phyloP scores from a whole-genome alignment of 2,113 vertebrate species.

The Cichladusa arquata region DNA sequence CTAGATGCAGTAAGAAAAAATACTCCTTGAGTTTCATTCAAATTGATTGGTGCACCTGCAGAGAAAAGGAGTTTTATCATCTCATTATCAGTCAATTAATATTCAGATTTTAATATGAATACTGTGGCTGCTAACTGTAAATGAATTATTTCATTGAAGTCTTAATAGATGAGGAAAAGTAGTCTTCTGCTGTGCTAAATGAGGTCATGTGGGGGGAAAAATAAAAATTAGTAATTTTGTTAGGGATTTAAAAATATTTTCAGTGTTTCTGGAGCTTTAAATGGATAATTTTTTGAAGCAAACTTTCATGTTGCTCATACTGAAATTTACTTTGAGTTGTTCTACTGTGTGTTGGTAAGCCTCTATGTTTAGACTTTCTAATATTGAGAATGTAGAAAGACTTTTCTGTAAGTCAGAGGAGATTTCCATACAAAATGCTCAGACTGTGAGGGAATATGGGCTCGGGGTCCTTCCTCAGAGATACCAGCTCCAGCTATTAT shows the following conservation, averaged over 20 bases:
- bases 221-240: not conserved
- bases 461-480: not conserved
- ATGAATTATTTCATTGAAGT: conserved; percentile 86
- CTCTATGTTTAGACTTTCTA: not conserved
- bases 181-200: conserved; percentile 78
- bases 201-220: conserved; percentile 61
- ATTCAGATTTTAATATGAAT: conserved; percentile 88
- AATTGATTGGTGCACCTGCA: conserved; percentile 89
- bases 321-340: not conserved
- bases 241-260: not conserved
- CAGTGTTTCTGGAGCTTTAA: not conserved
- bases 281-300: not conserved
- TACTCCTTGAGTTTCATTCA: conserved; percentile 75
- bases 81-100: conserved; percentile 96
- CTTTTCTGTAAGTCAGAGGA: not conserved
- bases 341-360: not conserved
- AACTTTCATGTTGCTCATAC: not conserved
- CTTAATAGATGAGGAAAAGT: conserved; percentile 82
- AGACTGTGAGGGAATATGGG: not conserved
- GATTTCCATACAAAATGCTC: not conserved
- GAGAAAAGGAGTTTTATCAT: conserved; percentile 83
- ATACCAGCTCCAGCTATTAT: not conserved
- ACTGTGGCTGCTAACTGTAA: conserved; percentile 85
- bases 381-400: not conserved
- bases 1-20: conserved; percentile 78